Evolutionary conservation across 2,888 invertebrate species (phyloP), one percentile per base, ranked within the genome.

Genomic region (Hirtodrosophila confusa): DNA sequence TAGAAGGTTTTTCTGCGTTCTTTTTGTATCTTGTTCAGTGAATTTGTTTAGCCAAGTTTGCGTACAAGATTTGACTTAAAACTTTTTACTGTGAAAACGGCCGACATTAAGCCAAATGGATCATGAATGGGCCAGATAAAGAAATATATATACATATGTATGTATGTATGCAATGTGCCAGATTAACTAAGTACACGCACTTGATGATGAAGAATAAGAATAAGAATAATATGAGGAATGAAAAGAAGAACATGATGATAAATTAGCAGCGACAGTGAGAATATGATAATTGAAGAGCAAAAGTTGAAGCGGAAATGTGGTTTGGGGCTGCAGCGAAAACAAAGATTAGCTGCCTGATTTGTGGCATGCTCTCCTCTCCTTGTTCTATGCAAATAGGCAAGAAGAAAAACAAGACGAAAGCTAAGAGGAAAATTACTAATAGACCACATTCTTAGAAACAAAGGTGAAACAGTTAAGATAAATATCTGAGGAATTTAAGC

Each of bases 121-220:
- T 75, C 51, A 51, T 56, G 55, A 75, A 60, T 56, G 54, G 36
- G 40, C 35, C 65, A 63, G 70, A 72, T 72, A 72, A 75, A 53
- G 51, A 24, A 39, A 72, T 69, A 24, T 39, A 47, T 61, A 17
- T 17, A 17, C 17, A 17, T 17, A 17, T 17, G 2, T 2, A 17
- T 17, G 2, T 17, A 17, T 17, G 17, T 17, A 29, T 57, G 55
- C 58, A 66, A 48, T 56, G 12, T 35, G 56, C 23, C n/a, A 23
- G 58, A 55, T 67, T 56, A 60, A 12, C 31, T 37, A 40, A 40
- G 24, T 36, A 35, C 44, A 37, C 41, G 37, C 43, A 40, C 39
- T 47, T 62, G 53, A 41, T 51, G 24, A 53, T 41, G 37, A 17
- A 35, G 11, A 29, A 12, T 11, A n/a, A 62, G 33, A 27, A 29